These are phyloP conservation scores for Drosophila pullipes DNA, from an alignment of 2,888 invertebrate species.

Conservation along the genomic window DNA sequence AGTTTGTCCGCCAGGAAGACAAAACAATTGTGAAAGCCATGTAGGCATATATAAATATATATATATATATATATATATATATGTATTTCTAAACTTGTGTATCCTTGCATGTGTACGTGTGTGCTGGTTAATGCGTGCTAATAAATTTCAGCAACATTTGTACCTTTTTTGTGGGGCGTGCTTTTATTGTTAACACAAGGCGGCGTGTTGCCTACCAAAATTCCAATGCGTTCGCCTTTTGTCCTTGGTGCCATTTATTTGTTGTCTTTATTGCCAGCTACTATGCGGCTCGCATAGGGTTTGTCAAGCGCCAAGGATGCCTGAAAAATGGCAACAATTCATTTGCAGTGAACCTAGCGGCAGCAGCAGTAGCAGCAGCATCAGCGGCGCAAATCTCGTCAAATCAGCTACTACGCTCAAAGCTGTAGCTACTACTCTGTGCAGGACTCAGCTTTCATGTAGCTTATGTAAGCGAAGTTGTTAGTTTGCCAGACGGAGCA, in stretches of 20 bases:
- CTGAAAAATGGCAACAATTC: slow-evolving; percentile 78
- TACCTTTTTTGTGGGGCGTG: slow-evolving; percentile 65
- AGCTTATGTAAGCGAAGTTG: slow-evolving; percentile 53
- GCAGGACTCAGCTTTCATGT: slow-evolving; percentile 22
- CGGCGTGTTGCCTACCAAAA: slow-evolving; percentile 59
- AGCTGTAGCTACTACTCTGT: slow-evolving; percentile 46
- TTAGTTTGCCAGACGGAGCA: slow-evolving; percentile 47
- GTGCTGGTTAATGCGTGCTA: slow-evolving; percentile 68
- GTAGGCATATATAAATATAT: slow-evolving; percentile 5
- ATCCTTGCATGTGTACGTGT: slow-evolving; percentile 33
- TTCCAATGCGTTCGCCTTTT: slow-evolving; percentile 52
- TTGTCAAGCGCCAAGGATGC: slow-evolving; percentile 58
- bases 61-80: slow-evolving; percentile 5
- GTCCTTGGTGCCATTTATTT: slow-evolving; percentile 50
- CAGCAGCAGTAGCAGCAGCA: slow-evolving; percentile 20
- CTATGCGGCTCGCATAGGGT: slow-evolving; percentile 43
- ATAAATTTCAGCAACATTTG: slow-evolving; percentile 76
- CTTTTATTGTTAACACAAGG: slow-evolving; percentile 73
- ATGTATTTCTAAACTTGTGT: background rate
- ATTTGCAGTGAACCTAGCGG: slow-evolving; percentile 58
- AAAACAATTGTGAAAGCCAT: slow-evolving; percentile 68
- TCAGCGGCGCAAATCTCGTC: slow-evolving; percentile 47
- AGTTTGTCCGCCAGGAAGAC: slow-evolving; percentile 64
- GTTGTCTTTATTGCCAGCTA: slow-evolving; percentile 65
- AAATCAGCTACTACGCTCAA: slow-evolving; percentile 14